Percentiles rank a stretch among this genome's conserved stretches.
Evolutionary conservation across 2,113 vertebrate genomes (phyloP).

Genomic region (Myrmecophaga tridactyla): DNA sequence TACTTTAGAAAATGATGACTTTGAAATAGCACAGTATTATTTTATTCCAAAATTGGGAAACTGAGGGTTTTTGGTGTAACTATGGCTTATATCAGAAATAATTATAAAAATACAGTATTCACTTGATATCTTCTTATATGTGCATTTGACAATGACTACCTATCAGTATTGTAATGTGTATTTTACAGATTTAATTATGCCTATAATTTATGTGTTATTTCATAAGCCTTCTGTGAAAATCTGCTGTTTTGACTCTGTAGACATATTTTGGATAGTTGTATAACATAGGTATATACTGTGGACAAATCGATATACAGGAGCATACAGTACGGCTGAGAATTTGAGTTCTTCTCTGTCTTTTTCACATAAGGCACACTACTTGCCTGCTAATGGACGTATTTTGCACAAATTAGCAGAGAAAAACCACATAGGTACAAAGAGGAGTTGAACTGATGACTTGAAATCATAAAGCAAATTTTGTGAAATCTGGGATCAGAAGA

Average conservation of each 20-base stretch:
- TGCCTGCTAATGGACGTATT: not conserved
- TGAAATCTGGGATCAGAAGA: not conserved
- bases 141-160: not conserved
- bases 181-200: not conserved
- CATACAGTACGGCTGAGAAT: not conserved
- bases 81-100: not conserved
- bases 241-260: not conserved
- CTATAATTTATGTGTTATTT: not conserved
- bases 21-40: not conserved
- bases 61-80: not conserved
- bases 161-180: not conserved
- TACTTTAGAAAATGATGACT: not conserved
- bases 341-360: not conserved
- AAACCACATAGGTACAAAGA: not conserved
- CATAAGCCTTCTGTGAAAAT: not conserved
- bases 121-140: not conserved
- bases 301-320: not conserved
- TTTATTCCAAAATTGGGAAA: not conserved
- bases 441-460: not conserved
- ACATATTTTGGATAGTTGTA: not conserved
- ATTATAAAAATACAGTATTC: not conserved
- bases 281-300: not conserved
- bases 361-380: not conserved
- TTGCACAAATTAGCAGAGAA: not conserved
- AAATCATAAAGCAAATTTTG: not conserved